A percentile compares a stretch with the other conserved stretches of the same genome.
Evolutionary conservation across 1,140 invertebrate species (phyloP).

Genomic region (Drosophila varians): DNA sequence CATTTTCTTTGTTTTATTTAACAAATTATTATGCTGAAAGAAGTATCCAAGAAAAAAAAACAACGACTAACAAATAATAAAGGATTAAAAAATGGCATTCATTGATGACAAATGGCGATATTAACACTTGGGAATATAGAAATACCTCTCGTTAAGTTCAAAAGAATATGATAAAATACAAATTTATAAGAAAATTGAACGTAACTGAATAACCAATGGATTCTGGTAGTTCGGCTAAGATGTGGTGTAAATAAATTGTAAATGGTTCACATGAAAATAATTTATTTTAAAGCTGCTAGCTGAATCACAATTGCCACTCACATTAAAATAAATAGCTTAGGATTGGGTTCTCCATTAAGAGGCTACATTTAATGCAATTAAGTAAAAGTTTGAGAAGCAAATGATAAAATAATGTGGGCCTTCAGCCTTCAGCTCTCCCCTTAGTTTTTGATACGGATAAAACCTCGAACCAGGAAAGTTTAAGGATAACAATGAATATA

Average conservation of each 20-base stretch:
- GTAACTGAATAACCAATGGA: slow-evolving; percentile 31
- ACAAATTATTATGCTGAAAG: slow-evolving; percentile 48
- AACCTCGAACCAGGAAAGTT: slow-evolving; percentile 56
- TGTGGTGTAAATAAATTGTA: slow-evolving; percentile 10
- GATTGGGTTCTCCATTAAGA: slow-evolving; percentile 44
- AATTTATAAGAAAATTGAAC: slow-evolving; percentile 47
- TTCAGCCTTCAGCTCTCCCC: slow-evolving; percentile 9
- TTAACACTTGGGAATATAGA: slow-evolving; percentile 83
- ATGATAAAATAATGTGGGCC: slow-evolving; percentile 4
- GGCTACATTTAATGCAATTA: slow-evolving; percentile 64
- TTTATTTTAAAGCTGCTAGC: slow-evolving; percentile 43
- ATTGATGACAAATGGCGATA: slow-evolving; percentile 52
- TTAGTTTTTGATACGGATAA: slow-evolving; percentile 52
- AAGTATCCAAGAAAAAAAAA: slow-evolving; percentile 31
- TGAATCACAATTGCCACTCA: slow-evolving; percentile 48
- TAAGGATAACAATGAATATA: slow-evolving; percentile 58
- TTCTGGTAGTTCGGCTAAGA: slow-evolving; percentile 2
- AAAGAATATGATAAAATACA: slow-evolving; percentile 69
- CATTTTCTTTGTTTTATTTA: slow-evolving; percentile 21
- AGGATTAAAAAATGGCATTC: slow-evolving; percentile 29
- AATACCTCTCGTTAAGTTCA: slow-evolving; percentile 84
- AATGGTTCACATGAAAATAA: slow-evolving; percentile 35
- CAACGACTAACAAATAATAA: slow-evolving; percentile 52
- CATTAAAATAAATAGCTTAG: slow-evolving; percentile 18
- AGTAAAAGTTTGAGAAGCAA: slow-evolving; percentile 19